These are phyloP conservation scores for Lamellibrachia columna DNA, from an alignment of 2,888 invertebrate genomes.

Conservation along the genomic window DNA sequence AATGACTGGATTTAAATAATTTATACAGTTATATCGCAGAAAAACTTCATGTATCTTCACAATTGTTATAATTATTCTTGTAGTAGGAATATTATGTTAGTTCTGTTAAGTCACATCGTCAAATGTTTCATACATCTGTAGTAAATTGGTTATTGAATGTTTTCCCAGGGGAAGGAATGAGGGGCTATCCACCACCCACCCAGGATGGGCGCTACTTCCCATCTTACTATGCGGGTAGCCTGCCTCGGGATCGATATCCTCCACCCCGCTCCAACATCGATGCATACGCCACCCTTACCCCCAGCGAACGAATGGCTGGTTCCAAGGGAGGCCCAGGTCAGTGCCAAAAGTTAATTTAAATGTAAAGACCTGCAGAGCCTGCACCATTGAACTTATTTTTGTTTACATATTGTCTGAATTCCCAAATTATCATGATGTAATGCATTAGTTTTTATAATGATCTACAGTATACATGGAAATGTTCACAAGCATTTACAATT, in stretches of 20 bases:
- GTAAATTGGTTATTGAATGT: not conserved
- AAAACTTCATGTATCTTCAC: not conserved
- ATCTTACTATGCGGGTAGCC: conserved; percentile 55
- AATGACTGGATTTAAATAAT: not conserved
- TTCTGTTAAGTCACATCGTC: not conserved
- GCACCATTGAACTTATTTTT: not conserved
- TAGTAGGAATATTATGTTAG: not conserved
- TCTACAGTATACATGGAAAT: no score
- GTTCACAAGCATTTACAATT: no score
- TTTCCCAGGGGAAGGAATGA: not conserved
- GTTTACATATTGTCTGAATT: not conserved
- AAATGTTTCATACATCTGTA: not conserved
- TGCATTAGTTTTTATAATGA: not conserved
- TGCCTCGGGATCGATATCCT: conserved; percentile 58
- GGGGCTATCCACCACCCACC: not conserved
- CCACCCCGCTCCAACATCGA: conserved; percentile 57
- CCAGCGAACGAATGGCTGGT: conserved; percentile 52
- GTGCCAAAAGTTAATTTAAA: not conserved
- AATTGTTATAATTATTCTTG: not conserved
- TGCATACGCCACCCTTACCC: conserved; percentile 62
- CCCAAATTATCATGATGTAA: not conserved
- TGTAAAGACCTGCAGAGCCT: not conserved
- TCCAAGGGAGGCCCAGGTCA: conserved; percentile 29
- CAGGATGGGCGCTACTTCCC: conserved; percentile 70
- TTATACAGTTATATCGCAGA: not conserved